A percentile compares a stretch with the other conserved stretches of the same genome.
These are phyloP conservation scores for Neoarius graeffei DNA, from an alignment of 2,113 vertebrate species.

Conservation along the genomic window DNA sequence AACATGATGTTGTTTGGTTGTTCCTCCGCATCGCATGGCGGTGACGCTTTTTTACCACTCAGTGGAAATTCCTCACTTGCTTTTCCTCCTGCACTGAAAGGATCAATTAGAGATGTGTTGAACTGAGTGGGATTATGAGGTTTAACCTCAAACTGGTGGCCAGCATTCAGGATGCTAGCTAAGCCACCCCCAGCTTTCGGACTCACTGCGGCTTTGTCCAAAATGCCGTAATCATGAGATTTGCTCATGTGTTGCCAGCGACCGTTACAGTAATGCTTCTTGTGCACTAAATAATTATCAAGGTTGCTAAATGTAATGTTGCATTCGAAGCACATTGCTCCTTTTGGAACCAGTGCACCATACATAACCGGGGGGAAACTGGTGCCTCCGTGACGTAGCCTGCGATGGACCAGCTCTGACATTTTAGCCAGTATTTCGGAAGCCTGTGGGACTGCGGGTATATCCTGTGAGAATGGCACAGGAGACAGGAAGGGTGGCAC, in stretches of 20 bases:
- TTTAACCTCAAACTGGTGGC: slow-evolving; percentile 76
- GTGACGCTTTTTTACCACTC: slow-evolving; percentile 77
- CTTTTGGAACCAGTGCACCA: slow-evolving; percentile 84
- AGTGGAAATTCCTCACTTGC: slow-evolving; percentile 75
- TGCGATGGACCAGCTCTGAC: slow-evolving; percentile 87
- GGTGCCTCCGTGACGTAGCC: slow-evolving; percentile 80
- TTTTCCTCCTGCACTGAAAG: slow-evolving; percentile 76
- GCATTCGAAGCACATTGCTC: slow-evolving; percentile 87
- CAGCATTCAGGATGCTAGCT: slow-evolving; percentile 71
- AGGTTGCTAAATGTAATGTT: slow-evolving; percentile 88
- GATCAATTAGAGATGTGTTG: slow-evolving; percentile 77
- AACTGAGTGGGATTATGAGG: slow-evolving; percentile 76
- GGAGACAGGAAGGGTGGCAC: slow-evolving; percentile 85
- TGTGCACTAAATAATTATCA: slow-evolving; percentile 89
- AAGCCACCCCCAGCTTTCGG: slow-evolving; percentile 75
- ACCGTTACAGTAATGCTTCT: slow-evolving; percentile 88
- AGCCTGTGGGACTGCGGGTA: slow-evolving; percentile 84
- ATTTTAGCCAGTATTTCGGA: slow-evolving; percentile 90
- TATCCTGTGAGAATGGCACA: slow-evolving; percentile 84
- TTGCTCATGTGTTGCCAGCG: slow-evolving; percentile 86
- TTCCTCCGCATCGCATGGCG: slow-evolving; percentile 70
- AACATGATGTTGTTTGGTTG: slow-evolving; percentile 75
- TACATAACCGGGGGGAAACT: slow-evolving; percentile 85
- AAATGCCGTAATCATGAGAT: slow-evolving; percentile 75
- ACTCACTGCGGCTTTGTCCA: slow-evolving; percentile 80